Percentiles rank a stretch among this genome's conserved stretches.
Conservation (phyloP, 2,888 invertebrate species). For the Toxonevra muliebris region DNA sequence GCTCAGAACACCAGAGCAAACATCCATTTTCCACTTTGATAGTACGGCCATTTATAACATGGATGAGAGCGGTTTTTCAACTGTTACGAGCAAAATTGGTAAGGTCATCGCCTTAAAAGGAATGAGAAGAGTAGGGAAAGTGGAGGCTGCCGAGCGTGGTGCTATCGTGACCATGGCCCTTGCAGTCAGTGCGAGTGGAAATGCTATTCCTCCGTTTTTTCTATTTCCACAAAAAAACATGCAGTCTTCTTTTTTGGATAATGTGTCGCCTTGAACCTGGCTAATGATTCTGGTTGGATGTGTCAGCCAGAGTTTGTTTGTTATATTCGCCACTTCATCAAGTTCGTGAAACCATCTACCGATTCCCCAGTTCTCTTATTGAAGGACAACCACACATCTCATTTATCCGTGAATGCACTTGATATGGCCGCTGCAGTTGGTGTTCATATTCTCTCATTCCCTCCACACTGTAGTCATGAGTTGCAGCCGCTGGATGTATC, state of each 20-base stretch:
- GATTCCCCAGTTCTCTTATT: slow-evolving; percentile 16
- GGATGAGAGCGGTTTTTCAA: too few species aligned
- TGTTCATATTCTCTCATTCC: slow-evolving; percentile 26
- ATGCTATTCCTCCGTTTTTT: slow-evolving; percentile 33
- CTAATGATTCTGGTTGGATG: slow-evolving; percentile 46
- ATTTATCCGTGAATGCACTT: slow-evolving; percentile 27
- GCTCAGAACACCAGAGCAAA: slow-evolving; percentile 1
- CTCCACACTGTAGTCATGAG: slow-evolving; percentile 28
- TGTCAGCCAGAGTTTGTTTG: slow-evolving; percentile 43
- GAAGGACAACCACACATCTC: slow-evolving; percentile 26
- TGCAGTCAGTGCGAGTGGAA: slow-evolving; percentile 25
- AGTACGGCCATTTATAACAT: too few species aligned
- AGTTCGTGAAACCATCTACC: background rate
- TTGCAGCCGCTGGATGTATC: slow-evolving; percentile 29
- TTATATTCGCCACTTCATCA: slow-evolving; percentile 27
- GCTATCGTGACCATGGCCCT: slow-evolving; percentile 34
- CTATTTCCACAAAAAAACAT: slow-evolving; percentile 36
- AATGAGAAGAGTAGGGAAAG: too few species aligned
- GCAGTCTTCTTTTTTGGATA: slow-evolving; percentile 36
- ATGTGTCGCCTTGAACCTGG: slow-evolving; percentile 18
- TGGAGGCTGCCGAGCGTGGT: too few species aligned
- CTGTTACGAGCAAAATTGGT: too few species aligned
- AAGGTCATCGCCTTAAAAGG: too few species aligned
- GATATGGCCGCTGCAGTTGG: slow-evolving; percentile 26
- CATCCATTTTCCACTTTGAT: too few species aligned